A percentile compares a stretch with the other conserved stretches of the same genome.
phyloP scores from a whole-genome alignment of 2,797 vertebrate genomes.

The Megalops cyprinoides region DNA sequence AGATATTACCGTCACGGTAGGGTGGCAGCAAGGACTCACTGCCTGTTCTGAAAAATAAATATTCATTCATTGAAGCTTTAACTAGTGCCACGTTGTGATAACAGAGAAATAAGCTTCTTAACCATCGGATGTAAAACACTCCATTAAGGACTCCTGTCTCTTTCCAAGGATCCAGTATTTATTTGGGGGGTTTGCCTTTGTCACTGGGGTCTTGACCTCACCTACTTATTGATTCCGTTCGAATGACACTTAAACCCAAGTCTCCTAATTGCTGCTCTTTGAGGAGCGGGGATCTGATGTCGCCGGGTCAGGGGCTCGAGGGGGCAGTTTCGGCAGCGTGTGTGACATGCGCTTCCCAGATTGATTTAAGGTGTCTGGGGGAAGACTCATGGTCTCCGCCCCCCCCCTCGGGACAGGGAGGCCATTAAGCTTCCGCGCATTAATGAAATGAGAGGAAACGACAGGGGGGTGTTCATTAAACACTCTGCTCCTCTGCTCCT shows the following conservation, averaged over 20 bases:
- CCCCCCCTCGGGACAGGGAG: conserved; percentile 32
- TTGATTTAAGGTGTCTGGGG: conserved; percentile 15
- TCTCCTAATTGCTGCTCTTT: background rate
- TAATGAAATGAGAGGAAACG: conserved; percentile 40
- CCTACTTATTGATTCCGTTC: background rate
- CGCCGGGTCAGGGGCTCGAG: background rate
- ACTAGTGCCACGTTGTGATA: no score
- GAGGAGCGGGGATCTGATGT: background rate
- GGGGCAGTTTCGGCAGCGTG: background rate
- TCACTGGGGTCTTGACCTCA: background rate
- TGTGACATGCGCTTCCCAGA: background rate
- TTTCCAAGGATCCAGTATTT: background rate
- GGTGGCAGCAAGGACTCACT: background rate
- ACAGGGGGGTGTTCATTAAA: conserved; percentile 53
- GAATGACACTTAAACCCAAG: background rate
- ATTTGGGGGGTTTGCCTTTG: background rate
- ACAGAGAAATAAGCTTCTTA: background rate
- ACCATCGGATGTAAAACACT: no score
- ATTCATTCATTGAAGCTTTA: background rate
- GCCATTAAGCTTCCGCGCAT: conserved; percentile 26
- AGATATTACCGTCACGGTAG: background rate
- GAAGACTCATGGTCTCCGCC: conserved; percentile 2
- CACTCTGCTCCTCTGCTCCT: conserved; percentile 26
- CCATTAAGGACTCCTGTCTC: no score
- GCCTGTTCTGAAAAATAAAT: background rate